Percentiles rank a stretch among this genome's conserved stretches.
Conservation (phyloP, 1,140 invertebrate species). For the Rhagoletis zephyria region DNA sequence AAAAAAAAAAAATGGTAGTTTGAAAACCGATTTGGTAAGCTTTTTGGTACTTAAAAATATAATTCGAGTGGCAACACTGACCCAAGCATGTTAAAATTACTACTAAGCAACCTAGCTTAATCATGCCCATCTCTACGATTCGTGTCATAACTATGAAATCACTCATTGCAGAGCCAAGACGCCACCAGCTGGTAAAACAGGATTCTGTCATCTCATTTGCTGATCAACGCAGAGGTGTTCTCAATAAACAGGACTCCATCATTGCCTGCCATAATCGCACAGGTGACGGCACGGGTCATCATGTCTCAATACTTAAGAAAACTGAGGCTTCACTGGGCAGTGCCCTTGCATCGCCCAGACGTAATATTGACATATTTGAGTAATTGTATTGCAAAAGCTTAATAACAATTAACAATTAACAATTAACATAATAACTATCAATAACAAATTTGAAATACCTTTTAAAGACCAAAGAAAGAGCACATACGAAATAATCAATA, state of each 20-base stretch:
- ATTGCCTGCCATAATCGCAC: constrained; percentile 65
- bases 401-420: neutral
- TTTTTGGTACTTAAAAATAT: too few relatives aligned
- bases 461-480: neutral
- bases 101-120: too few relatives aligned
- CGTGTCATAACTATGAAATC: neutral
- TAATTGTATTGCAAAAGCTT: constrained; percentile 55
- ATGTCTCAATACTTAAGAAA: constrained; percentile 72
- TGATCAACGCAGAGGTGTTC: constrained; percentile 68
- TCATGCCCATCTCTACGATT: neutral
- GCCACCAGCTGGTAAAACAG: constrained; percentile 71
- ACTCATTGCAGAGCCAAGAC: constrained; percentile 62
- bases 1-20: too few relatives aligned
- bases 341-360: constrained; percentile 64
- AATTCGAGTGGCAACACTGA: too few relatives aligned
- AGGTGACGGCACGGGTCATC: constrained; percentile 67
- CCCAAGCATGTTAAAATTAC: too few relatives aligned
- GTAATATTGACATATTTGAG: constrained; percentile 69
- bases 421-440: neutral
- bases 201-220: constrained; percentile 73
- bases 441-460: neutral
- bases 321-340: constrained; percentile 70
- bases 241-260: constrained; percentile 71
- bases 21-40: too few relatives aligned
- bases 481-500: neutral